A percentile compares a stretch with the other conserved stretches of the same genome.
Evolutionary conservation across 2,797 vertebrate species (phyloP).

Genomic region (Orestias chungarensis): DNA sequence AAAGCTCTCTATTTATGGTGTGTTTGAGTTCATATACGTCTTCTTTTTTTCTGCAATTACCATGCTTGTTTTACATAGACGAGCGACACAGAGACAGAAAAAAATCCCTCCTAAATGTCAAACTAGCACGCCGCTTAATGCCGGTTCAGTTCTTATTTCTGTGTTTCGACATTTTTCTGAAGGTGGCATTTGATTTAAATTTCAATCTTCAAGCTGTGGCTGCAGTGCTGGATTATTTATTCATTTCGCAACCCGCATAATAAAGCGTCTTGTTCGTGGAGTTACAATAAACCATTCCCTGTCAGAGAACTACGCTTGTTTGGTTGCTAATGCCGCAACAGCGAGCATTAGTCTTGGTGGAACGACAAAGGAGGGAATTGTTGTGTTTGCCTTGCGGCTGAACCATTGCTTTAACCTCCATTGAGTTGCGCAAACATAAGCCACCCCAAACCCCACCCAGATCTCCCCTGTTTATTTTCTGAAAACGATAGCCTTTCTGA

Average conservation of each 20-base stretch:
- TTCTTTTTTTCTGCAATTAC: slow-evolving; percentile 27
- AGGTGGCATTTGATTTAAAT: slow-evolving; percentile 75
- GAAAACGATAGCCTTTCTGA: slow-evolving; percentile 59
- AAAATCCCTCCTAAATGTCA: slow-evolving; percentile 73
- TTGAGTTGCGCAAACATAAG: slow-evolving; percentile 50
- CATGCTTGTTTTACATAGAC: slow-evolving; percentile 47
- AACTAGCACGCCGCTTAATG: slow-evolving; percentile 51
- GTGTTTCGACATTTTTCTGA: slow-evolving; percentile 70
- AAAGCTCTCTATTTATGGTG: slow-evolving; percentile 8
- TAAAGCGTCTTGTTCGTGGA: slow-evolving; percentile 59
- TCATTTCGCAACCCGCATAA: slow-evolving; percentile 48
- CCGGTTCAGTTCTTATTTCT: slow-evolving; percentile 58
- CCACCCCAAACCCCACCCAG: too few relatives aligned
- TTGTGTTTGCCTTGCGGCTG: slow-evolving; percentile 62
- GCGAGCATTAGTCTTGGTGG: slow-evolving; percentile 63
- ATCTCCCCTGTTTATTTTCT: slow-evolving; percentile 41
- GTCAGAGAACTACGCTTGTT: slow-evolving; percentile 47
- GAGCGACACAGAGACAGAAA: slow-evolving; percentile 40
- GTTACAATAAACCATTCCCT: slow-evolving; percentile 52
- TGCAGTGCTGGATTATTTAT: slow-evolving; percentile 48
- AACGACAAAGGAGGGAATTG: slow-evolving; percentile 63
- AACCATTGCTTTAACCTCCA: slow-evolving; percentile 58
- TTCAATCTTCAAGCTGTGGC: slow-evolving; percentile 56
- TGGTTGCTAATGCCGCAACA: slow-evolving; percentile 46
- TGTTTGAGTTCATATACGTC: slow-evolving; percentile 26